These are phyloP conservation scores for Leptinotarsa juncta DNA, from an alignment of 2,888 invertebrate genomes.

Conservation along the genomic window DNA sequence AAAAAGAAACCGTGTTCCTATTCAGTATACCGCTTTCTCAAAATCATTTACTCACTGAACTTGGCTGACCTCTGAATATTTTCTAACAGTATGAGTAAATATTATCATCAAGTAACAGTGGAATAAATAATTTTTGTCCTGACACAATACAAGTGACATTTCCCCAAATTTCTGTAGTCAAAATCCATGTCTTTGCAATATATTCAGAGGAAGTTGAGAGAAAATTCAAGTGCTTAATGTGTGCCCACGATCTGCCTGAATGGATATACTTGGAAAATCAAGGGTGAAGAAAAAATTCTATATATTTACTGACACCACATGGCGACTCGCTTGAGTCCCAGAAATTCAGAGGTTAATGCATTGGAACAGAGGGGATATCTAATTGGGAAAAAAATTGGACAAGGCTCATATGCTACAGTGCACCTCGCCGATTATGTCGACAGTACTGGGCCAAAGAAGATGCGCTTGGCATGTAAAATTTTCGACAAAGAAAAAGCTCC, in stretches of 20 bases:
- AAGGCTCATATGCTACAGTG: constrained; percentile 92
- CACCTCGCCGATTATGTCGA: constrained; percentile 87
- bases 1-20: too few species aligned
- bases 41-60: not conserved
- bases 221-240: constrained; percentile 46
- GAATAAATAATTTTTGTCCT: constrained; percentile 51
- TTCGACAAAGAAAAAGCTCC: constrained; percentile 92
- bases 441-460: constrained; percentile 76
- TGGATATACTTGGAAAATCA: constrained; percentile 50
- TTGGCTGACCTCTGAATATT: not conserved
- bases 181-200: constrained; percentile 45
- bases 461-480: constrained; percentile 89
- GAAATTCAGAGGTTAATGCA: constrained; percentile 86
- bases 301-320: constrained; percentile 61
- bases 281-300: constrained; percentile 43
- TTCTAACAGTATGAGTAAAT: too few species aligned
- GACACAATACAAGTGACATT: constrained; percentile 49
- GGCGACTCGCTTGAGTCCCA: constrained; percentile 80
- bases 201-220: constrained; percentile 41
- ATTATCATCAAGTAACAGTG: constrained; percentile 45
- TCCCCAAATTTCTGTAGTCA: constrained; percentile 49
- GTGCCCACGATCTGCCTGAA: constrained; percentile 45
- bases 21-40: not conserved
- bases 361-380: constrained; percentile 86
- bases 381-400: constrained; percentile 85